Evolutionary conservation across 2,797 vertebrate species (phyloP), one percentile per base, ranked within the genome.

Genomic region (Perdix hodgsoniae): DNA sequence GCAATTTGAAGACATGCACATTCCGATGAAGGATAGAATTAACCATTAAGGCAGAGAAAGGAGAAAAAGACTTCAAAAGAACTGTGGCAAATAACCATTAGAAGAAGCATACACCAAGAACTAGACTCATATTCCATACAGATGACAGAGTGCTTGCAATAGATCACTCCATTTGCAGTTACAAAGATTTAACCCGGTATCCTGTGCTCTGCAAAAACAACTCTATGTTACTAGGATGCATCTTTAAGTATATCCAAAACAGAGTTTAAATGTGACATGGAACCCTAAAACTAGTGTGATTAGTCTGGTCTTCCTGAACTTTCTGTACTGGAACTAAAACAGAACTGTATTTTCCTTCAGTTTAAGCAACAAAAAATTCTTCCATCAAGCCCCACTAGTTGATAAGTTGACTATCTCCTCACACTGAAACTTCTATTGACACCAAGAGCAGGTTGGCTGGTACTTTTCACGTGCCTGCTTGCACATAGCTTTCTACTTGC

Each of bases 71-170:
- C 80, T 40, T 61, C 83, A 83, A 87, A 88, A 16, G 54, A 47
- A 80, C 80, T 80, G 27, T 59, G n/a, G 26, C 19, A 11, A 37
- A 16, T 49, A 40, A 63, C 11, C 78, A 76, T 92, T 88, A 67
- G 52, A 29, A 11, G n/a, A 33, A 2, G 21, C 39, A 63, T 19
- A 31, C 17, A 14, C 3, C 2, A 15, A 69, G 27, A 16, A 2
- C 91, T 91, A 88, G 67, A 82, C 56, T 74, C 33, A 91, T 37
- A 87, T 96, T 96, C 94, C 75, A 47, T 83, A 73, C 39, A 85
- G 52, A 90, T 86, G 37, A 95, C 69, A 47, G 47, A 83, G 59
- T 76, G 74, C 61, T 84, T 94, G 78, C 88, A 96, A 82, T 65
- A 88, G 57, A 91, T 54, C 61, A 76, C 69, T 61, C 42, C 11